Evolutionary conservation across 2,797 vertebrate species (phyloP).

Genomic region (Distichodus sexfasciatus): DNA sequence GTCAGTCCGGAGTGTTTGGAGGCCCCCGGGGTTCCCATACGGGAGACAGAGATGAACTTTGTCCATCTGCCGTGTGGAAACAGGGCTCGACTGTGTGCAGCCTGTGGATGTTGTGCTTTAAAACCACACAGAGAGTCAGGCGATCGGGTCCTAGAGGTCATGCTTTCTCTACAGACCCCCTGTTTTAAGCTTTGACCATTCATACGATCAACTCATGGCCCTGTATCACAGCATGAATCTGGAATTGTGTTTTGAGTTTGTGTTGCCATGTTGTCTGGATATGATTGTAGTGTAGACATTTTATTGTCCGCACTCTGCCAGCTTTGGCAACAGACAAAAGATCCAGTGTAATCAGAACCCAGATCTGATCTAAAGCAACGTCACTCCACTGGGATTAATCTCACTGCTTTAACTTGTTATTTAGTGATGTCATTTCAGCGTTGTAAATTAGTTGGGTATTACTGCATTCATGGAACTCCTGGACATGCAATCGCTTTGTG

Average conservation of each 20-base stretch:
- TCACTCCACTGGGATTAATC: not conserved
- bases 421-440: constrained; percentile 16
- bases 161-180: not conserved
- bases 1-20: constrained; percentile 34
- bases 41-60: constrained; percentile 33
- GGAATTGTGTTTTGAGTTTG: not conserved
- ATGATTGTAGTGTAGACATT: constrained; percentile 6
- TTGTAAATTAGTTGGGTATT: constrained; percentile 17
- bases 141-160: not conserved
- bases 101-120: constrained; percentile 6
- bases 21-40: constrained; percentile 31
- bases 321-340: constrained; percentile 25
- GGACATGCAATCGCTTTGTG: not conserved
- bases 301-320: constrained; percentile 17
- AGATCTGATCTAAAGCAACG: not conserved
- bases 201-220: not conserved
- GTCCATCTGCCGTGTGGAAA: constrained; percentile 41
- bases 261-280: constrained; percentile 21
- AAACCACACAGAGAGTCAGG: not conserved
- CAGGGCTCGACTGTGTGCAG: constrained; percentile 11
- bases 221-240: not conserved
- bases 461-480: not conserved
- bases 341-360: constrained; percentile 1
- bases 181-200: not conserved
- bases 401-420: constrained; percentile 8